phyloP scores from a whole-genome alignment of 1,140 invertebrate species.

The Papilio xuthus region DNA sequence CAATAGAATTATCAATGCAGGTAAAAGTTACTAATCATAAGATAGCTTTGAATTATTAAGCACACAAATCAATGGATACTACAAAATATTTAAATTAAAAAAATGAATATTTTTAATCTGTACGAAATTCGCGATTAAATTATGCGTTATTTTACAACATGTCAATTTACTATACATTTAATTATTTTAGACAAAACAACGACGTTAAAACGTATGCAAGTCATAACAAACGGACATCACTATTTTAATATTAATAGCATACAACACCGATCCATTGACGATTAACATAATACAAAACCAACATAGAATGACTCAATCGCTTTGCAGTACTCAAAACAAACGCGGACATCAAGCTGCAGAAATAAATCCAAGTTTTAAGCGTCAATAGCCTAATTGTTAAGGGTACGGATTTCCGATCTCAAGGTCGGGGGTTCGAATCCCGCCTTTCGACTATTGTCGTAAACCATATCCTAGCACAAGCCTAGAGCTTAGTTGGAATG shows the following conservation, averaged over 20 bases:
- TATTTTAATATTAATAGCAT: background rate
- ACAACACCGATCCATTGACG: background rate
- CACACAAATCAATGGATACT: no score
- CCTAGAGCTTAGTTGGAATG: background rate
- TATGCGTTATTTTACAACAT: background rate
- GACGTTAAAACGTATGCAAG: background rate
- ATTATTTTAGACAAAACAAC: background rate
- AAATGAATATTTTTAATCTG: no score
- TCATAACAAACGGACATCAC: background rate
- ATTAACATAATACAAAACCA: background rate
- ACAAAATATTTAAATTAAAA: no score
- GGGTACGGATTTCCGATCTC: no score
- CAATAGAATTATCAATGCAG: no score
- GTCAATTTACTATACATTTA: background rate
- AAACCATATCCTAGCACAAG: no score
- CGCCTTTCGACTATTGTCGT: no score
- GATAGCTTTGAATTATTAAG: no score
- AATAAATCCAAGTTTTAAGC: background rate
- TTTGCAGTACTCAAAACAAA: background rate
- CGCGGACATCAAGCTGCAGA: background rate
- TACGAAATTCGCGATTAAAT: no score
- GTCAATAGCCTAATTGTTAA: no score
- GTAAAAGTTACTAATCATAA: no score
- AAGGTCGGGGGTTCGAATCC: no score
- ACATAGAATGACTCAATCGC: background rate